Evolutionary conservation across 1,140 invertebrate genomes (phyloP), one percentile per base, ranked within the genome.

Genomic region (Drosophila subobscura): DNA sequence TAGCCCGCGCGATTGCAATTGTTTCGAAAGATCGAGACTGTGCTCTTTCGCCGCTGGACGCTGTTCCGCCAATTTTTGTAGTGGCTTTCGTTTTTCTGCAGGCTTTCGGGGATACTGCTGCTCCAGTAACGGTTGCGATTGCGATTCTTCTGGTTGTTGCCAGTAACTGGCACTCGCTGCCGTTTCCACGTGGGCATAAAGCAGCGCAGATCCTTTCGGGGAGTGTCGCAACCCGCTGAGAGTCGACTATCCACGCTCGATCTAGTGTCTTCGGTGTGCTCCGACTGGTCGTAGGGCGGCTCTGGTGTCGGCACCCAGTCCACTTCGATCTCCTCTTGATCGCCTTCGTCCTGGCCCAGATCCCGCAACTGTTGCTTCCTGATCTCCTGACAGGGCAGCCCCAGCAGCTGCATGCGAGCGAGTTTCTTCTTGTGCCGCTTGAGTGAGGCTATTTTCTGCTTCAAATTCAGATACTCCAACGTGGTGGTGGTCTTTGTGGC

Each of bases 261-360:
- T 1, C 2, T 3, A 7, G 7, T 2, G 1, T 45, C 5, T 2
- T 23, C n/a, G 0, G 1, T 0, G 1, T 37, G 29, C 41, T 8
- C 5, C 27, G 33, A 37, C 12, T 42, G 37, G 0, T 25, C n/a
- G n/a, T 55, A 56, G 3, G 72, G 2, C 46, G 54, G 10, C 51
- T 79, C 76, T 40, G 65, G 29, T 0, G 74, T 68, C 0, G 89
- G 89, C 14, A 91, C 85, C 89, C 89, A 91, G 44, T 91, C 89
- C 4, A 66, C 4, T n/a, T 90, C 85, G 1, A 57, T 14, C 0
- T 51, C 45, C 27, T 78, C 79, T 14, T 73, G 33, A 4, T 37
- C 33, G 10, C 33, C 73, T n/a, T 67, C 49, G 3, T 47, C 51
- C n/a, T 85, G 64, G 16, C 89, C 91, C 4, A 72, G 72, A 12